These are phyloP conservation scores for Anguilla pacifica DNA, from an alignment of 2,797 vertebrate species.

Conservation along the genomic window DNA sequence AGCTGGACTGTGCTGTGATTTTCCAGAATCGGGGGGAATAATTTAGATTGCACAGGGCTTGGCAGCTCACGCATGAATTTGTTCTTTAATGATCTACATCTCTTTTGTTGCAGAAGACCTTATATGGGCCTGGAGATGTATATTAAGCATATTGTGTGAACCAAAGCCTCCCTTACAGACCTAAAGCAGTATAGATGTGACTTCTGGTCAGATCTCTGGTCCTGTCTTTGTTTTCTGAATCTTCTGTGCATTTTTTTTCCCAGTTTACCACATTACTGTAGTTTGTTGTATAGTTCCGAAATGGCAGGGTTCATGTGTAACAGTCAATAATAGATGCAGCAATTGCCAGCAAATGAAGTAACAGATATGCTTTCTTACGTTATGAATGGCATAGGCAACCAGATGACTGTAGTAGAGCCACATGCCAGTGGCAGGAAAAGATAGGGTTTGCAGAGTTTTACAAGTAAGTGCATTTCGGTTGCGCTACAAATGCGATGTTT, in stretches of 20 bases:
- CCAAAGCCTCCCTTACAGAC: slow-evolving; percentile 17
- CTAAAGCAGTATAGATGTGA: slow-evolving; percentile 31
- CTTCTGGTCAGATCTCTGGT: slow-evolving; percentile 5
- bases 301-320: background rate
- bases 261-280: background rate
- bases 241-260: background rate
- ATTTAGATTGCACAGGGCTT: slow-evolving; percentile 51
- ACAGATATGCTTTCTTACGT: background rate
- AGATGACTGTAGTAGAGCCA: background rate
- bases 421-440: background rate
- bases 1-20: slow-evolving; percentile 8
- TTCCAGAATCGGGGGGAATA: slow-evolving; percentile 47
- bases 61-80: slow-evolving; percentile 44
- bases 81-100: slow-evolving; percentile 37
- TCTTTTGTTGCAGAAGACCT: slow-evolving; percentile 40
- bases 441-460: background rate
- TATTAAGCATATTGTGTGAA: slow-evolving; percentile 24
- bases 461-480: background rate
- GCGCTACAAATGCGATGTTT: background rate
- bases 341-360: background rate
- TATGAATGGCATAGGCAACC: background rate
- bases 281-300: background rate
- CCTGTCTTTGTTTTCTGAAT: background rate
- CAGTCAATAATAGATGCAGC: background rate
- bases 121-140: slow-evolving; percentile 45